Base-by-base conservation (phyloP, 1,140 invertebrate genomes). In the Drosophila orena region DNA sequence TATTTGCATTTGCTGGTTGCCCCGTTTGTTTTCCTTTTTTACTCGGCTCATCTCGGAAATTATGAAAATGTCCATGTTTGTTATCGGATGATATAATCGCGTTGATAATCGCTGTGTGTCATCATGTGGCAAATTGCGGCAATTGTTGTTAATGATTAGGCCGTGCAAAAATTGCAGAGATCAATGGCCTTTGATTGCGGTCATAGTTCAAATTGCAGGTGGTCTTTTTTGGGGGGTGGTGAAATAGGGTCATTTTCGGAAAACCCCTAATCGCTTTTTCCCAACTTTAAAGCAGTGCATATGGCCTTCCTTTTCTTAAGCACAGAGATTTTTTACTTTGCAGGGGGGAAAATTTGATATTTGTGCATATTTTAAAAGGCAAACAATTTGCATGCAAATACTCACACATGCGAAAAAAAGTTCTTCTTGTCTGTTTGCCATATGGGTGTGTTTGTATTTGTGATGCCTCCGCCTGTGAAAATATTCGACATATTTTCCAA, bases 91-190 rank as follows among this genome's bases (percentile, higher is more conserved):
- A 57, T 70, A 76, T 76, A 73, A 88, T 64, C 37, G 72, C 77
- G 71, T 65, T 74, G 71, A 34, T 75, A 66, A 75, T 75, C 60
- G 72, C 35, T 37, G 38, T 70, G 52, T 54, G 65, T n/a, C 64
- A 70, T 71, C 61, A 66, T 76, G 61, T 75, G 72, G 60, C 73
- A 89, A 89, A 84, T 89, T 89, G 84, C 80, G 71, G 60, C 84
- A 89, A 89, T 89, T 89, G 84, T 89, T 89, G 80, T 84, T 89
- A 80, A 89, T 89, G 84, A 89, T 89, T 89, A 89, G 84, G 65
- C 71, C 57, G 78, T 71, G 70, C 61, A 65, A 71, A 75, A 65
- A 49, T 55, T 61, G 53, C 37, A 43, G 34, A 65, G 83, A 88
- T 88, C 83, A 88, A 89, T 88, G 76, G 79, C 83, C 83, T 88